Evolutionary conservation across 2,888 invertebrate species (phyloP), one percentile per base, ranked within the genome.

Genomic region (Clivina fossor): DNA sequence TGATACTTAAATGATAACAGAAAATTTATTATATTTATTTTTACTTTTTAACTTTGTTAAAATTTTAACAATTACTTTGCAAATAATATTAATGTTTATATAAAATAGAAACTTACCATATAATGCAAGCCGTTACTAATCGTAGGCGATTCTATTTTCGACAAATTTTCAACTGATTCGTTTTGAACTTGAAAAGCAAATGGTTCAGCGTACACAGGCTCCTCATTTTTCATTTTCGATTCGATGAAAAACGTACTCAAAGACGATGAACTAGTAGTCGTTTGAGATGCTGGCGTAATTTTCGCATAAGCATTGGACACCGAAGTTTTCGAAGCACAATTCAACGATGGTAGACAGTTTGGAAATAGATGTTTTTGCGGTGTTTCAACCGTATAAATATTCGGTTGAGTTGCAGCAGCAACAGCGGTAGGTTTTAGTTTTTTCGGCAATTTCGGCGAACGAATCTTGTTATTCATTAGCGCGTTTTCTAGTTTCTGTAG

Each of bases 141-240:
- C 41, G 26, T 28, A 51, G 33, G 32, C 19, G 28, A 41, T 24
- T 19, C 35, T 24, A 13, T 30, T 51, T 32, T 44, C 11, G 19
- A 24, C 53, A 15, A 58, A 60, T 55, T 60, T 60, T 44, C 63
- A 57, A 22, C 38, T 47, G 20, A 26, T 19, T 55, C 15, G 47
- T 60, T 43, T 46, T 58, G 61, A 26, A 55, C 59, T 47, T 60
- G 62, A 50, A 62, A 65, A 51, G 71, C 69, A 66, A 74, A 81
- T 0, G 84, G 84, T 61, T 81, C 82, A 60, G 83, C 83, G 65
- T 84, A 84, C 19, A 84, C 80, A 62, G 81, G 83, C 61, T 83
- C 83, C 20, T 77, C 70, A 24, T 63, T 64, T 28, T 66, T 69
- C 26, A 44, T 48, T 8, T 41, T 49, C 7, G 32, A 15, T 28